These are phyloP conservation scores for Ernsta delagoae DNA, from an alignment of 2,888 invertebrate genomes.

Conservation along the genomic window DNA sequence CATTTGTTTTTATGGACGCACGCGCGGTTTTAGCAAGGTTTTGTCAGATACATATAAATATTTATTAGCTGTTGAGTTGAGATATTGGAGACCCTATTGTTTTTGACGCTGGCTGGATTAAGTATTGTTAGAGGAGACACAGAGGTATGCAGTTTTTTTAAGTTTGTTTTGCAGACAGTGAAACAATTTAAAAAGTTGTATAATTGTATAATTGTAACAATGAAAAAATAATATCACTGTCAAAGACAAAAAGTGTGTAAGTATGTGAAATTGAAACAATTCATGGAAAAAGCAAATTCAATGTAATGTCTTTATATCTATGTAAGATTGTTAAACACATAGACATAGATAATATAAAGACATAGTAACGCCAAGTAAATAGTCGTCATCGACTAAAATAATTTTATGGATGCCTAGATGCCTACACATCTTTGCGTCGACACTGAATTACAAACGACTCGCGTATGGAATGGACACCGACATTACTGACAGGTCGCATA, in stretches of 20 bases:
- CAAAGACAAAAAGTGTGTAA: background rate
- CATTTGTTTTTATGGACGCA: slow-evolving; percentile 16
- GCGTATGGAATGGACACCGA: slow-evolving; percentile 21
- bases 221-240: too few species aligned
- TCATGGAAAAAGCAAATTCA: too few species aligned
- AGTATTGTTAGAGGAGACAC: background rate
- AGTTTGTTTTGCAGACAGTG: background rate
- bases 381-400: slow-evolving; percentile 67
- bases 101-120: background rate
- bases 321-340: slow-evolving; percentile 10
- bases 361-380: slow-evolving; percentile 4
- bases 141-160: background rate
- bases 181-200: too few species aligned
- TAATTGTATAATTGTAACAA: too few species aligned
- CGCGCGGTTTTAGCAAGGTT: slow-evolving; percentile 29
- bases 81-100: slow-evolving; percentile 9
- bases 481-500: slow-evolving; percentile 4
- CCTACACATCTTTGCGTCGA: slow-evolving; percentile 37
- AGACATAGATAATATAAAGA: background rate
- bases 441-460: slow-evolving; percentile 41
- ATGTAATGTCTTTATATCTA: too few species aligned
- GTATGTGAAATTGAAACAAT: too few species aligned
- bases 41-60: slow-evolving; percentile 24
- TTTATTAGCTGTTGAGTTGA: slow-evolving; percentile 8
- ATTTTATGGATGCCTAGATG: slow-evolving; percentile 47